phyloP scores from a whole-genome alignment of 2,888 invertebrate species.

The Tinea trinotella region DNA sequence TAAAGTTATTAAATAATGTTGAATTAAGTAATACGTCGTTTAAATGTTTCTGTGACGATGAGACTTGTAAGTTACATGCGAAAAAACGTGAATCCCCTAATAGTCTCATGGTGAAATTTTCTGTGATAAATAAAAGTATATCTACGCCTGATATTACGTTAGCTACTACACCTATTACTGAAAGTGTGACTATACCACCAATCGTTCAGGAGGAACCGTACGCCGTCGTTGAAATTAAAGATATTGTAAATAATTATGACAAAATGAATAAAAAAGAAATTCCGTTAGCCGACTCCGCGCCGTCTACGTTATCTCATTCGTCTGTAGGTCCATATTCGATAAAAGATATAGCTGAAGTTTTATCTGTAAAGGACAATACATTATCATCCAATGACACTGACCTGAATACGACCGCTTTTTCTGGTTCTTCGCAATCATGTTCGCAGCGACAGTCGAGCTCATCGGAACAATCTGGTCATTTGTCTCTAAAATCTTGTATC shows the following conservation, averaged over 20 bases:
- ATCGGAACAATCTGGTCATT: conserved; percentile 63
- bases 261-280: conserved; percentile 21
- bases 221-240: conserved; percentile 43
- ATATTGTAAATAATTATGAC: conserved; percentile 31
- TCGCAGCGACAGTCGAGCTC: conserved; percentile 54
- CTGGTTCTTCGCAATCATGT: conserved; percentile 41
- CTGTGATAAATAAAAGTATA: conserved; percentile 58
- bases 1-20: conserved; percentile 32
- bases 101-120: conserved; percentile 54
- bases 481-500: conserved; percentile 57
- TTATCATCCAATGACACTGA: conserved; percentile 44
- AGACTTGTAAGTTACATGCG: conserved; percentile 47
- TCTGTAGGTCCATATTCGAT: conserved; percentile 52
- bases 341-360: conserved; percentile 58
- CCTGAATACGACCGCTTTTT: conserved; percentile 41
- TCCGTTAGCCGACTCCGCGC: conserved; percentile 31
- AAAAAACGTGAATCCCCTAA: conserved; percentile 40
- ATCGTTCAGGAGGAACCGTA: conserved; percentile 43
- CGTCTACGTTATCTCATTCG: conserved; percentile 41
- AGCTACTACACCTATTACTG: conserved; percentile 20
- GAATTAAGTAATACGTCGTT: conserved; percentile 52
- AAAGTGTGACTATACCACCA: neutral
- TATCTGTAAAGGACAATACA: conserved; percentile 46
- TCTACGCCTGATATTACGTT: conserved; percentile 62
- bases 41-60: conserved; percentile 59